phyloP scores from a whole-genome alignment of 37 sponge, comb jelly and placozoan species.

The Bolinopsis microptera region DNA sequence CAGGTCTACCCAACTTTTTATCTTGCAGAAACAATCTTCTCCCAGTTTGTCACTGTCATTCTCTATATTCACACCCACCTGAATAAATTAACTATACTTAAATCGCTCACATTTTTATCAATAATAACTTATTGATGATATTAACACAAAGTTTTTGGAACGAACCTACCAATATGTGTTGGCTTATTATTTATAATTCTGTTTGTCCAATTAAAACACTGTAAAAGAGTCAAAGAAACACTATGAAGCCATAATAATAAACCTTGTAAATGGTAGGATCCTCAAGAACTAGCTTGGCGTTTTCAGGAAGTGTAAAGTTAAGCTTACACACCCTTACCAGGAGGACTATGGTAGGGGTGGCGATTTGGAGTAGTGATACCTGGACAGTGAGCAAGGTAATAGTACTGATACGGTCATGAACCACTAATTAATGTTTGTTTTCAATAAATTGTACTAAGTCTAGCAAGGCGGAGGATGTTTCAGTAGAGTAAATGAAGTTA shows the following conservation, averaged over 20 bases:
- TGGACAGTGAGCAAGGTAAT: neutral
- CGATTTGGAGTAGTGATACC: conserved; percentile 39
- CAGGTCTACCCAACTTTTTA: conserved; percentile 42
- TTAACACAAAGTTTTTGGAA: too few relatives aligned
- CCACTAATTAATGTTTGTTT: too few relatives aligned
- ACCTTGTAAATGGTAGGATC: conserved; percentile 58
- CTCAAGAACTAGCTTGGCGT: neutral
- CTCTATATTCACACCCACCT: conserved; percentile 54
- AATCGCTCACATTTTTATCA: too few relatives aligned
- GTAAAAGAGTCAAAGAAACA: too few relatives aligned
- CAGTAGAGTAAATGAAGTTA: neutral
- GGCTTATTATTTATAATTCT: too few relatives aligned
- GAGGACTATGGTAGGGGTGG: conserved; percentile 22
- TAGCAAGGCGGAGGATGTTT: neutral
- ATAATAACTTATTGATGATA: too few relatives aligned
- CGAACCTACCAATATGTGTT: too few relatives aligned
- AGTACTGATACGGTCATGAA: too few relatives aligned
- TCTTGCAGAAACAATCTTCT: conserved; percentile 21
- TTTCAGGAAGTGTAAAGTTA: neutral
- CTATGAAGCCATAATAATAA: too few relatives aligned
- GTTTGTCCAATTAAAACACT: too few relatives aligned
- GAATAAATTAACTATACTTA: too few relatives aligned
- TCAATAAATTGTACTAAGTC: too few relatives aligned
- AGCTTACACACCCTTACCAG: neutral
- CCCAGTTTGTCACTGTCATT: neutral